A percentile compares a stretch with the other conserved stretches of the same genome.
phyloP scores from a whole-genome alignment of 2,797 vertebrate genomes.

The Telmatherina bonti region DNA sequence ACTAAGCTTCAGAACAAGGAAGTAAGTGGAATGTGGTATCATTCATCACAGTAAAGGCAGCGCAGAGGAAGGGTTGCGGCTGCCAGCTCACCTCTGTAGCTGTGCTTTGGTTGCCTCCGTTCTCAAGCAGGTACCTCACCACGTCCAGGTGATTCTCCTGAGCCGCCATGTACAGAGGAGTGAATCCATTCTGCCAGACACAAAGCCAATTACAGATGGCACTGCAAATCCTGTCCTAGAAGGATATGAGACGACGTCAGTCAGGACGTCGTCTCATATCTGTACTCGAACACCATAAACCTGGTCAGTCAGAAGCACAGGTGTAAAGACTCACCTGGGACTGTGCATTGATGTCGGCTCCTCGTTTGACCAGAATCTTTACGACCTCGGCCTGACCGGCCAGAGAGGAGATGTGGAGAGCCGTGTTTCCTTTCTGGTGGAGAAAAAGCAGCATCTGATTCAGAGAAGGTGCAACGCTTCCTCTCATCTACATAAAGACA shows the following conservation, averaged over 20 bases:
- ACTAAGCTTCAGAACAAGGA: no score
- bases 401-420: conserved; percentile 95
- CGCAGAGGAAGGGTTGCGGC: no score
- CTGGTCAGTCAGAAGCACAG: no score
- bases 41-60: no score
- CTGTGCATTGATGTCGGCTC: conserved; percentile 95
- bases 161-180: conserved; percentile 97
- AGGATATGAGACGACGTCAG: no score
- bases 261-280: neutral
- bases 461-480: no score
- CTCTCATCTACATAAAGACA: no score
- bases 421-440: conserved; percentile 96
- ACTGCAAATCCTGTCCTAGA: no score
- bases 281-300: no score
- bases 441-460: neutral
- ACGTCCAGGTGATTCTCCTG: conserved; percentile 99
- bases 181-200: conserved; percentile 94
- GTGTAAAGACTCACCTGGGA: conserved; percentile 87
- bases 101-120: conserved; percentile 98
- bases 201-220: no score
- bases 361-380: conserved; percentile 92
- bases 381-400: conserved; percentile 96
- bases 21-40: no score
- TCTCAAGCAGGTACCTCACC: conserved; percentile 95
- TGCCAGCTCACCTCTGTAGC: conserved; percentile 91